Percentiles rank a stretch among this genome's conserved stretches.
Evolutionary conservation across 1,140 invertebrate species (phyloP).

Genomic region (Achatina immaculata): DNA sequence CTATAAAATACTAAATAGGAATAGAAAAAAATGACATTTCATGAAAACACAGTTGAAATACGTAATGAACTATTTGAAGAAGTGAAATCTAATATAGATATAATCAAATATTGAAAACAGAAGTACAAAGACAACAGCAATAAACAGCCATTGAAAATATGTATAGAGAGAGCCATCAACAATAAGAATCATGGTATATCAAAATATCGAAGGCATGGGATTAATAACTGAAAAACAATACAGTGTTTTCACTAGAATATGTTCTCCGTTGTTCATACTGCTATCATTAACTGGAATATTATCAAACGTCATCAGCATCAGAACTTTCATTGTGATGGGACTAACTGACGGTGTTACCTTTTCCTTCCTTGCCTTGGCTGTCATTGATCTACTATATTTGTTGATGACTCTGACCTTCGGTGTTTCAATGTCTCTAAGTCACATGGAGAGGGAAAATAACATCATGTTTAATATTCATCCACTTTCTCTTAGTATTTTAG

Average conservation of each 20-base stretch:
- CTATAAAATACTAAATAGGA: too few relatives aligned
- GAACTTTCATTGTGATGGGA: slow-evolving; percentile 21
- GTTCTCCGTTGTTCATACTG: neutral
- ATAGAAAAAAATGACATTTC: too few relatives aligned
- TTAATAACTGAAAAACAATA: neutral
- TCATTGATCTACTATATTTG: neutral
- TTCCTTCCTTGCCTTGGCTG: slow-evolving; percentile 7
- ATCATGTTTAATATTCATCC: neutral
- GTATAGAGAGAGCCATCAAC: too few relatives aligned
- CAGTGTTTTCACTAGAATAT: neutral
- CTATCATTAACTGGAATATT: neutral
- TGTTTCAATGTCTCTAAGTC: neutral
- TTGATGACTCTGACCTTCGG: neutral
- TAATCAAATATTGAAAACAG: too few relatives aligned
- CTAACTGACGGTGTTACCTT: slow-evolving; percentile 9
- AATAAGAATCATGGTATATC: too few relatives aligned
- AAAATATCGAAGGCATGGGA: too few relatives aligned
- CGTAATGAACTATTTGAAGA: too few relatives aligned
- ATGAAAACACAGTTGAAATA: too few relatives aligned
- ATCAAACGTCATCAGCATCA: slow-evolving; percentile 15
- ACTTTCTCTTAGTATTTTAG: neutral
- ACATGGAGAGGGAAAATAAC: neutral
- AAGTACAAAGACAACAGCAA: too few relatives aligned
- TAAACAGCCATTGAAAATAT: too few relatives aligned
- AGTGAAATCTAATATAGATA: too few relatives aligned